Base-by-base conservation (phyloP, 2,797 vertebrate species). In the Tenualosa thibaudeaui region DNA sequence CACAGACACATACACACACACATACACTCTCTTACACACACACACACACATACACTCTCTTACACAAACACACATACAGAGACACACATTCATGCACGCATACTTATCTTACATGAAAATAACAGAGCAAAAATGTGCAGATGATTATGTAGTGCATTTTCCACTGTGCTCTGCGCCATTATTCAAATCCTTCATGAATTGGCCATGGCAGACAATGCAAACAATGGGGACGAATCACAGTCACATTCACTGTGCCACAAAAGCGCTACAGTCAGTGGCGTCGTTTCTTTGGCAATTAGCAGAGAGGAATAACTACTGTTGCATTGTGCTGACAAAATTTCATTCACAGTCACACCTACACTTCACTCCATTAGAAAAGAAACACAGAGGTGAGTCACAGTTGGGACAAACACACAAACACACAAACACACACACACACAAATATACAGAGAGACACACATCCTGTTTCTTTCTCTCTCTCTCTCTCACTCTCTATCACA, bases 271-370 rank as follows among this genome's bases (percentile, higher is more conserved):
- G 51, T 84, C 83, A 50, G n/a, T 81, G 71, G 86, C 81, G 85
- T 83, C 84, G 85, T 84, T 81, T 83, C 68, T 65, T 56, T 86
- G 84, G 68, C 87, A 84, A 87, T 89, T 86, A 88, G 53, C 82
- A 81, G 40, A 51, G 46, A 68, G 75, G 82, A 87, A 84, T 86
- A 81, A 62, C 83, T 82, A 84, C 87, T 86, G 86, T 78, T 86
- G 86, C 75, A 17, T 37, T 7, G 68, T 19, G 26, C 85, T 84
- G 87, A 83, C 86, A 90, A 90, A 85, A 86, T 56, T 83, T 82
- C 50, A 9, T 75, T 43, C 26, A 84, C 58, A 65, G 62, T 26
- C 24, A 5, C 22, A 31, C 68, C 37, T 26, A 40, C 68, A 8
- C 40, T 46, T 8, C 40, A 46, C 15, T 43, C 5, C 17, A 71